phyloP scores from a whole-genome alignment of 2,797 vertebrate genomes.

The Percopsis omiscomaycus region DNA sequence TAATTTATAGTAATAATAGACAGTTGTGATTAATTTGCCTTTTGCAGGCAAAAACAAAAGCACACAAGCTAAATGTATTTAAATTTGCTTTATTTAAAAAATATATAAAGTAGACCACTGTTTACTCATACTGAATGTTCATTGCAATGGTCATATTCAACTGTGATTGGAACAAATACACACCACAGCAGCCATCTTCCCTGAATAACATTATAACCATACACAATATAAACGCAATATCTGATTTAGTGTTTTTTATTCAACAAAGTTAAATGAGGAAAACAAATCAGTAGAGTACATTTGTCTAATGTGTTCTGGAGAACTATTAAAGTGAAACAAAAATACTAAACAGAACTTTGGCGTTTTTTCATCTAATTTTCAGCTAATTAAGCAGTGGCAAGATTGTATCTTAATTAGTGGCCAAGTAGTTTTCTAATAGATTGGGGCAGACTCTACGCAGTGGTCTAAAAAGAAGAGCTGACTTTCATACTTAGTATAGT shows the following conservation, averaged over 20 bases:
- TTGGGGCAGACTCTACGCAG: too few relatives aligned
- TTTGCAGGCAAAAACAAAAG: too few relatives aligned
- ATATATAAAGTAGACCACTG: constrained; percentile 56
- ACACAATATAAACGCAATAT: constrained; percentile 16
- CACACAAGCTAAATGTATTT: not conserved
- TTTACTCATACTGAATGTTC: not conserved
- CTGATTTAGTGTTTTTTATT: constrained; percentile 15
- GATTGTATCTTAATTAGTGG: not conserved
- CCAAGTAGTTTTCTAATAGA: not conserved
- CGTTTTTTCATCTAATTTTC: too few relatives aligned
- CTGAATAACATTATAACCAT: constrained; percentile 28
- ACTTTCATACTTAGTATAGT: too few relatives aligned
- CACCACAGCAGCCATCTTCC: constrained; percentile 41
- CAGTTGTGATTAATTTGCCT: too few relatives aligned
- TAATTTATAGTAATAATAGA: too few relatives aligned
- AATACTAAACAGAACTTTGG: not conserved
- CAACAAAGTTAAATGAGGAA: constrained; percentile 14
- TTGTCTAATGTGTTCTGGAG: too few relatives aligned
- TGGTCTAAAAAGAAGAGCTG: too few relatives aligned
- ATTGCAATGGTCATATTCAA: not conserved
- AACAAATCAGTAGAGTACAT: too few relatives aligned
- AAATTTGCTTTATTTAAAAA: constrained; percentile 66
- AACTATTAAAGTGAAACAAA: not conserved
- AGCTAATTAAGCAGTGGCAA: too few relatives aligned
- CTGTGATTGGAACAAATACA: constrained; percentile 28